These are phyloP conservation scores for Anagyrus pseudococci DNA, from an alignment of 2,888 invertebrate genomes.

Conservation along the genomic window DNA sequence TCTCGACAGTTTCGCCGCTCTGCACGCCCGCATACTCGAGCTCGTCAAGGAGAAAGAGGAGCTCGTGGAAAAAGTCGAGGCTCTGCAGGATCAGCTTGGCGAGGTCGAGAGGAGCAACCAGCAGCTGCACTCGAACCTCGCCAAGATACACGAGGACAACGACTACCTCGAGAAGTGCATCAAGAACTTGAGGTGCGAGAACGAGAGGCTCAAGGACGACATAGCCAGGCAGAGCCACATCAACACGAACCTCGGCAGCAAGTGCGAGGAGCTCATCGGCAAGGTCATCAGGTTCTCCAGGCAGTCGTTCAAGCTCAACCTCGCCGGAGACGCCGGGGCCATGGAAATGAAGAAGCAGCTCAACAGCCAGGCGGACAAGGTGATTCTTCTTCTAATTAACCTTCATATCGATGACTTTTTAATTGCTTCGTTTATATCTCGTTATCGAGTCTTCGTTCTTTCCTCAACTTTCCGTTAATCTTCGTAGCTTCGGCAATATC, in stretches of 20 bases:
- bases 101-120: slow-evolving; percentile 39
- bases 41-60: slow-evolving; percentile 44
- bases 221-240: not conserved
- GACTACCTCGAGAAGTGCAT: slow-evolving; percentile 36
- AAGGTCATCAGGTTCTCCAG: slow-evolving; percentile 4
- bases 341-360: slow-evolving; percentile 21
- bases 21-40: slow-evolving; percentile 41
- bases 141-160: slow-evolving; percentile 41
- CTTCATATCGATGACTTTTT: not conserved
- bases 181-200: slow-evolving; percentile 30
- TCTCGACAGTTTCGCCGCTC: slow-evolving; percentile 6
- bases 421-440: not conserved
- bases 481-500: slow-evolving; percentile 10
- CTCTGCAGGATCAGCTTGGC: slow-evolving; percentile 38
- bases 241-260: not conserved
- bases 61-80: slow-evolving; percentile 38
- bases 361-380: slow-evolving; percentile 23
- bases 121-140: slow-evolving; percentile 42
- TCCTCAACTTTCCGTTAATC: not conserved
- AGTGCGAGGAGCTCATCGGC: slow-evolving; percentile 24
- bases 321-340: not conserved
- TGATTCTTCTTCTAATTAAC: slow-evolving; percentile 1
- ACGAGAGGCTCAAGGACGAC: slow-evolving; percentile 29
- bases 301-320: not conserved
- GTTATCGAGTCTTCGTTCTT: not conserved